These are phyloP conservation scores for Drosophila nigromelanica DNA, from an alignment of 1,140 invertebrate species.

Conservation along the genomic window DNA sequence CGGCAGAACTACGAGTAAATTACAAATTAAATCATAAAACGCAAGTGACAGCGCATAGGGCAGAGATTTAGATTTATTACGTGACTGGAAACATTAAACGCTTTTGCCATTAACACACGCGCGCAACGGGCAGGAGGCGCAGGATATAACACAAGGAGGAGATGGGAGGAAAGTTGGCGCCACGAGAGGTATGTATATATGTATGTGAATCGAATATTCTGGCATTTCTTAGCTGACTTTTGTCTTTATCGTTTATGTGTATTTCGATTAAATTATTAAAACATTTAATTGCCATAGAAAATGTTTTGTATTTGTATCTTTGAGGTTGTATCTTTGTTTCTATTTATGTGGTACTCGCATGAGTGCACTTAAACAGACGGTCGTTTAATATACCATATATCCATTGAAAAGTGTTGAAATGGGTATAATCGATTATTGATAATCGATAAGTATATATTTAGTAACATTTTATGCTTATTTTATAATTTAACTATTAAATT, in stretches of 20 bases:
- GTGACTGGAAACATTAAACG: conserved; percentile 83
- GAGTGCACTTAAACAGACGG: conserved; percentile 13
- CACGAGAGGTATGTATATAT: conserved; percentile 5
- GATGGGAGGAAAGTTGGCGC: neutral
- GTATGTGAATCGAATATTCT: conserved; percentile 8
- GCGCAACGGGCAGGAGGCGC: conserved; percentile 21
- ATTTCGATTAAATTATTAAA: conserved; percentile 45
- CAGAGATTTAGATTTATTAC: conserved; percentile 82
- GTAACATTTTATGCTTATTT: no score
- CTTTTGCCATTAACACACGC: conserved; percentile 77
- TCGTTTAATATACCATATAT: neutral
- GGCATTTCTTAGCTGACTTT: neutral
- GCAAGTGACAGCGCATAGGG: conserved; percentile 79
- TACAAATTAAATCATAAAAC: conserved; percentile 83
- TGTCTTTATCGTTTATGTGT: conserved; percentile 24
- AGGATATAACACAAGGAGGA: conserved; percentile 5
- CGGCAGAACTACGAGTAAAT: conserved; percentile 69
- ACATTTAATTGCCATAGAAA: conserved; percentile 49
- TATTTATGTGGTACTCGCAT: neutral
- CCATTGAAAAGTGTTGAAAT: no score
- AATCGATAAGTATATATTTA: no score
- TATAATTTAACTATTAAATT: no score
- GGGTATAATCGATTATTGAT: no score
- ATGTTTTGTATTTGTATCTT: conserved; percentile 19
- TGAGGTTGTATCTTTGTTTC: neutral